Percentiles rank a stretch among this genome's conserved stretches.
phyloP scores from a whole-genome alignment of 2,888 invertebrate species.

The Orchesella flavescens region DNA sequence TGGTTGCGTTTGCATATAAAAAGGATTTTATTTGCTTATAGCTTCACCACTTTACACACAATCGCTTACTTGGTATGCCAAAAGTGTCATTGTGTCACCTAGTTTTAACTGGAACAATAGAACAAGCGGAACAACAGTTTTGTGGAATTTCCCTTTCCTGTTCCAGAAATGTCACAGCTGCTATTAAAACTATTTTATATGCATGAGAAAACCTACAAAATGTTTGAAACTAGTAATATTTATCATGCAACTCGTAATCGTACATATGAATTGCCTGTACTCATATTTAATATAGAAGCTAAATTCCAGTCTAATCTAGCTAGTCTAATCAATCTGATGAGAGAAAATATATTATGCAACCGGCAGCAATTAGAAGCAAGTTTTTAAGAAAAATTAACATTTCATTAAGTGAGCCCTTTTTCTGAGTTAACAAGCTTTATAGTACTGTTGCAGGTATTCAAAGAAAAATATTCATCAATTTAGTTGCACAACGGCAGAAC shows the following conservation, averaged over 20 bases:
- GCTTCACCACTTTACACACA: not conserved
- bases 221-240: no score
- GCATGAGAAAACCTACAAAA: no score
- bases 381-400: no score
- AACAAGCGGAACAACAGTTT: not conserved
- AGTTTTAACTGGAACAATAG: slow-evolving; percentile 36
- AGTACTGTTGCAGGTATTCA: no score
- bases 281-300: not conserved
- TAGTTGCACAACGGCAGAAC: not conserved
- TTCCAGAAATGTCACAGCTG: slow-evolving; percentile 11
- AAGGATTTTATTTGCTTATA: not conserved
- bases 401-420: no score
- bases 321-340: no score
- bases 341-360: not conserved
- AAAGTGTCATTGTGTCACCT: slow-evolving; percentile 40
- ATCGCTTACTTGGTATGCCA: not conserved
- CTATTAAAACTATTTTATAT: not conserved
- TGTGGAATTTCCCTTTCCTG: slow-evolving; percentile 50
- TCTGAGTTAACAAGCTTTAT: no score
- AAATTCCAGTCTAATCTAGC: no score
- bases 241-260: not conserved
- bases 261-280: not conserved
- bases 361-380: no score
- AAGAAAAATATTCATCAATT: not conserved
- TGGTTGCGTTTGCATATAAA: not conserved